These are phyloP conservation scores for Acanthochromis polyacanthus DNA, from an alignment of 2,113 vertebrate genomes.

Conservation along the genomic window DNA sequence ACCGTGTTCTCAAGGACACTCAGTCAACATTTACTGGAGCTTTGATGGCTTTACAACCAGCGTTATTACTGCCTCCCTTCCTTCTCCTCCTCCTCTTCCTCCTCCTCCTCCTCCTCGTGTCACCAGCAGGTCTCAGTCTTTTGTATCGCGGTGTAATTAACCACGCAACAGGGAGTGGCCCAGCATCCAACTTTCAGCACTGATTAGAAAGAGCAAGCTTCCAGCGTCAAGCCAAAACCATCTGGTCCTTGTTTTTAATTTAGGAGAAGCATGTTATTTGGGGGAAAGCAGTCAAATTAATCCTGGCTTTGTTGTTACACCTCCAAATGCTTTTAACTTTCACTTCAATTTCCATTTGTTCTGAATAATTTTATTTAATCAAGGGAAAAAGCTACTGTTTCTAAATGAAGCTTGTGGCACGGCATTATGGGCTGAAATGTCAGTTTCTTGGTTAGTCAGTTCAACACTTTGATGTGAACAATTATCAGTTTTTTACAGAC, in stretches of 20 bases:
- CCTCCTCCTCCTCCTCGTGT: constrained; percentile 34
- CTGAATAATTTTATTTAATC: constrained; percentile 32
- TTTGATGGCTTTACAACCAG: constrained; percentile 77
- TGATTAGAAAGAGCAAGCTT: constrained; percentile 46
- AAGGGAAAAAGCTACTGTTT: not conserved
- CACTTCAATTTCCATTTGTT: not conserved
- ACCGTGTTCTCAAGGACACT: constrained; percentile 78
- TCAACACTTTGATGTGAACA: no score
- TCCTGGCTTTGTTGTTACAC: constrained; percentile 4
- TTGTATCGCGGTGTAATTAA: constrained; percentile 76
- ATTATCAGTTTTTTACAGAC: no score
- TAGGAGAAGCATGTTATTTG: constrained; percentile 33
- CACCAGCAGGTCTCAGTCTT: constrained; percentile 72
- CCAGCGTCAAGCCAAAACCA: constrained; percentile 57
- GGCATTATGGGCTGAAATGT: not conserved
- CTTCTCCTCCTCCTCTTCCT: constrained; percentile 25
- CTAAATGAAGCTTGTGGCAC: no score
- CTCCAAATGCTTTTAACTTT: constrained; percentile 24
- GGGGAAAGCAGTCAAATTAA: constrained; percentile 2
- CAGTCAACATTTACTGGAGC: constrained; percentile 80
- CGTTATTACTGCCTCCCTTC: constrained; percentile 63
- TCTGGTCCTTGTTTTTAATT: constrained; percentile 53
- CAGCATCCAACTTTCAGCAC: constrained; percentile 64
- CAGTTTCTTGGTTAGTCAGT: not conserved
- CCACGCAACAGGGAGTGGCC: constrained; percentile 65